Evolutionary conservation across 1,140 invertebrate genomes (phyloP), one percentile per base, ranked within the genome.

Genomic region (Babylonia areolata): DNA sequence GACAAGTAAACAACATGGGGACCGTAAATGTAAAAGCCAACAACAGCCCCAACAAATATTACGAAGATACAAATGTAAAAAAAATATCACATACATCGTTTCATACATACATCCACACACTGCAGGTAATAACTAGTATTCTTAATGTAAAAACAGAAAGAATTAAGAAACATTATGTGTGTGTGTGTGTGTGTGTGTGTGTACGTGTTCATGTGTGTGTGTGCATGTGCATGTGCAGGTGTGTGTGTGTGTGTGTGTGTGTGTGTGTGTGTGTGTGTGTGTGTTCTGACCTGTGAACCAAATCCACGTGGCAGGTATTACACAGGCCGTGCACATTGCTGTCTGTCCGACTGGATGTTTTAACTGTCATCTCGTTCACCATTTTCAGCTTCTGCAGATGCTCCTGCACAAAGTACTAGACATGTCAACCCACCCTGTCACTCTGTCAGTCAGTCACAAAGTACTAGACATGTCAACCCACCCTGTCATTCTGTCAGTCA

Each of bases 291-390:
- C 64, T 84, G 82, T 46, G n/a, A n/a, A n/a, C n/a, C n/a, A n/a
- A n/a, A n/a, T n/a, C n/a, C n/a, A n/a, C n/a, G 28, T 83, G 81
- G 33, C n/a, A 51, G 20, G 81, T 15, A 31, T 83, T 83, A 35
- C 54, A 71, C 58, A 83, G 28, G 11, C 64, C 82, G 33, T 84
- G 82, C 23, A 84, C 82, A 33, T 73, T 73, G 64, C 82, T 84
- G 39, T 84, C 82, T 42, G 82, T 84, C n/a, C 82, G 58, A 40
- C 82, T 84, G 20, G 82, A 84, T 9, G 82, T 84, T 28, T 84
- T 84, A 0, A 84, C n/a, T 28, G 20, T 75, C 64, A 84, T 39
- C 15, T 84, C 82, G 40, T 84, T 75, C 23, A 73, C 64, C 28
- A 28, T 64, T 15, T 46, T 42, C 39, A 84, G 82, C 40, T 84